phyloP scores from a whole-genome alignment of 2,113 vertebrate species.

The Corvus hawaiiensis region DNA sequence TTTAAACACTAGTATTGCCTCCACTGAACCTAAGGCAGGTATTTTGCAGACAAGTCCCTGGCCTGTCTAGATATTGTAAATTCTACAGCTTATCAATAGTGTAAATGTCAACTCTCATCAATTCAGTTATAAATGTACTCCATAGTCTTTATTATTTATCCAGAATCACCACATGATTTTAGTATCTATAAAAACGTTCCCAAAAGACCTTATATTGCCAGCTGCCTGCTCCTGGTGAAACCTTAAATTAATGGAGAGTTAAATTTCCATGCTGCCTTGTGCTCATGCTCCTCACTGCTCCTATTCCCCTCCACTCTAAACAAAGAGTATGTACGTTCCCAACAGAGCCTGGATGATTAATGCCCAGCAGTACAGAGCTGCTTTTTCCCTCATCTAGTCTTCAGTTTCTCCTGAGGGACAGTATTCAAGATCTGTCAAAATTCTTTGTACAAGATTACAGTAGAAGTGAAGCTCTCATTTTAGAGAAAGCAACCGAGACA shows the following conservation, averaged over 20 bases:
- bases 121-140: background rate
- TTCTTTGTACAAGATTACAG: background rate
- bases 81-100: background rate
- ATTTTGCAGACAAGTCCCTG: background rate
- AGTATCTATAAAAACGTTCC: background rate
- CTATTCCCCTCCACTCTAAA: background rate
- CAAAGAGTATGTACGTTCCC: background rate
- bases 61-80: background rate
- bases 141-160: background rate
- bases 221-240: background rate
- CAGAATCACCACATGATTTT: background rate
- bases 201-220: background rate
- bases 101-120: background rate
- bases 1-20: background rate
- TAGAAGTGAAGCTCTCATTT: background rate
- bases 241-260: background rate
- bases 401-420: background rate
- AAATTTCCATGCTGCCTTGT: background rate
- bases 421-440: background rate
- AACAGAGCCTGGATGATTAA: background rate
- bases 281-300: background rate
- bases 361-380: background rate
- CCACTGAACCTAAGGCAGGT: background rate
- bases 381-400: background rate
- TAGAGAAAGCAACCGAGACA: background rate